Percentiles rank a stretch among this genome's conserved stretches.
Evolutionary conservation across 2,113 vertebrate genomes (phyloP).

Genomic region (Limanda limanda): DNA sequence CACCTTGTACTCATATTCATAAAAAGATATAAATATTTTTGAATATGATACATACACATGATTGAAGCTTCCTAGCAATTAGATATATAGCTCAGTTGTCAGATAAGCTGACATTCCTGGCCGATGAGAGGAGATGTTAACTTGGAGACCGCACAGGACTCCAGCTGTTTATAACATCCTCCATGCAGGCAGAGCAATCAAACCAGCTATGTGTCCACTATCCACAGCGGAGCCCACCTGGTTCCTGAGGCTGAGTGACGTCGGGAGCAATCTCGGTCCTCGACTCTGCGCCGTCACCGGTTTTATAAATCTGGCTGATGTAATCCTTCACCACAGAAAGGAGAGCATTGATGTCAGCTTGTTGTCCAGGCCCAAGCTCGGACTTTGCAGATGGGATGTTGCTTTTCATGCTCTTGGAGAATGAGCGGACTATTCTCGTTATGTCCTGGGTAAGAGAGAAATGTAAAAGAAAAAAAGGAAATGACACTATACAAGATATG

Average conservation of each 20-base stretch:
- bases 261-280: constrained; percentile 63
- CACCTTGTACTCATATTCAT: no score
- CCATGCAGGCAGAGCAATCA: background rate
- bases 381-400: constrained; percentile 65
- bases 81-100: background rate
- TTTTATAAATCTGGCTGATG: constrained; percentile 80
- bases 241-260: constrained; percentile 70
- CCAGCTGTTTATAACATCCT: background rate
- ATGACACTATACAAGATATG: no score
- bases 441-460: constrained; percentile 81
- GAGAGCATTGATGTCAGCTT: constrained; percentile 85
- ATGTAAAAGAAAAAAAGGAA: background rate
- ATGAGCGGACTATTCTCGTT: constrained; percentile 81
- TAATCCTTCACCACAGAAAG: constrained; percentile 85
- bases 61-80: background rate
- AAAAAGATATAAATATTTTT: no score
- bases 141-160: background rate
- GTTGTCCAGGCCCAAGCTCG: constrained; percentile 68
- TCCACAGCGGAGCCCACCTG: constrained; percentile 34
- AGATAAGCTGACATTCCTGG: background rate
- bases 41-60: background rate
- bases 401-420: constrained; percentile 84
- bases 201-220: background rate
- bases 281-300: constrained; percentile 45
- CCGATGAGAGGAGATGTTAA: background rate